These are phyloP conservation scores for Labeo calbasu DNA, from an alignment of 2,797 vertebrate species.

Conservation along the genomic window DNA sequence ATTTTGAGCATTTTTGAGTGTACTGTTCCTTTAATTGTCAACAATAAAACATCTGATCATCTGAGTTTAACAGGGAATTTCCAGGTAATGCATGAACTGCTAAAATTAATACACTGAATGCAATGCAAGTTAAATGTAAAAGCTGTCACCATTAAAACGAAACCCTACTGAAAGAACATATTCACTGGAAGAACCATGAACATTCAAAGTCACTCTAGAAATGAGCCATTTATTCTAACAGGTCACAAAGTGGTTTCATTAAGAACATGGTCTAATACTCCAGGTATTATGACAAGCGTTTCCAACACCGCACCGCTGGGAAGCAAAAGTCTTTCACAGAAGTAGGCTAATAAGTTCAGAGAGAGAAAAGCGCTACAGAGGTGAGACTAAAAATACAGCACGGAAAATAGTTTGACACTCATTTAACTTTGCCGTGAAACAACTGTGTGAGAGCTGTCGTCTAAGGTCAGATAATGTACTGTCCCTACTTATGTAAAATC, in stretches of 20 bases:
- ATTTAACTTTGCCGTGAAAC: constrained; percentile 3
- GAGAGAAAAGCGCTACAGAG: constrained; percentile 18
- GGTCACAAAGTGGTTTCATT: constrained; percentile 3
- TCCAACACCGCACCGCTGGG: neutral
- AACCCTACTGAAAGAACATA: neutral
- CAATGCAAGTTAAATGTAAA: neutral
- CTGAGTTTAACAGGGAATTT: neutral
- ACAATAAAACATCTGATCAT: neutral
- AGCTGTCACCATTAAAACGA: neutral
- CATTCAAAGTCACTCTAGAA: neutral
- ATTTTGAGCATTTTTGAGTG: neutral
- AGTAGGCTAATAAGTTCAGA: constrained; percentile 48
- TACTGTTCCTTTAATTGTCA: neutral
- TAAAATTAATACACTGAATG: neutral
- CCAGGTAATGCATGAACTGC: neutral
- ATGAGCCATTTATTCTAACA: neutral
- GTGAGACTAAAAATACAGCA: constrained; percentile 45
- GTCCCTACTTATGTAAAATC: constrained; percentile 14
- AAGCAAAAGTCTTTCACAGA: constrained; percentile 40
- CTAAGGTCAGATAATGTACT: constrained; percentile 23
- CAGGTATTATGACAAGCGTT: constrained; percentile 26
- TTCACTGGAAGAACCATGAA: neutral
- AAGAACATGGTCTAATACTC: neutral
- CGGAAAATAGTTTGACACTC: constrained; percentile 4
- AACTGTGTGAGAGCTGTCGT: neutral